phyloP scores from a whole-genome alignment of 2,797 vertebrate species.

The Schizopygopsis malacanthus region DNA sequence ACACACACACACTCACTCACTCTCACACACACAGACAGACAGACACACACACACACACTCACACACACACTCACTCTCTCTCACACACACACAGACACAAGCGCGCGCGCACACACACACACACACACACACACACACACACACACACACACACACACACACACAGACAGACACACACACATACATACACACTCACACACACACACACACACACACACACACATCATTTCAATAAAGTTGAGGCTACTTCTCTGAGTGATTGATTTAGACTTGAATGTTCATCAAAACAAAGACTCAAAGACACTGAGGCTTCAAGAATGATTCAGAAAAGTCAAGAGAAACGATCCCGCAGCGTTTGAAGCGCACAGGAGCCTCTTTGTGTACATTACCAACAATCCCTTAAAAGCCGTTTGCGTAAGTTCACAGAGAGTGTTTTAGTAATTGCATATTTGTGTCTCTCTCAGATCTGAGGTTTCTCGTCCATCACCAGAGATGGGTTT shows the following conservation, averaged over 20 bases:
- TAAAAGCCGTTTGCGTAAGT: neutral
- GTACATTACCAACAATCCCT: neutral
- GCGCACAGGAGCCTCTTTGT: neutral
- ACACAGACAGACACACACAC: too few relatives aligned
- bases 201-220: too few relatives aligned
- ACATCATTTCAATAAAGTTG: too few relatives aligned
- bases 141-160: too few relatives aligned
- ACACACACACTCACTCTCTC: too few relatives aligned
- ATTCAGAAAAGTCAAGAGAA: neutral
- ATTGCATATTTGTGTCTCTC: conserved; percentile 6
- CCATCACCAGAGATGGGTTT: conserved; percentile 41
- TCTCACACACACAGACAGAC: too few relatives aligned
- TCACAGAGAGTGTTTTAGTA: neutral
- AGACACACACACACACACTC: too few relatives aligned
- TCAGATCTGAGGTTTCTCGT: conserved; percentile 22
- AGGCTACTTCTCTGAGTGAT: neutral
- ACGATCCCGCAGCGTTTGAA: neutral
- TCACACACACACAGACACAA: too few relatives aligned
- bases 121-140: too few relatives aligned
- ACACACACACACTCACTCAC: too few relatives aligned
- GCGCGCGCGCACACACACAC: too few relatives aligned
- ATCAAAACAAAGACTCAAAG: neutral
- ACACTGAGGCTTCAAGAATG: neutral
- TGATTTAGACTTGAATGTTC: neutral
- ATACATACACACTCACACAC: too few relatives aligned